Conservation (phyloP, 2,888 invertebrate species). For the Oxytorus armatus region DNA sequence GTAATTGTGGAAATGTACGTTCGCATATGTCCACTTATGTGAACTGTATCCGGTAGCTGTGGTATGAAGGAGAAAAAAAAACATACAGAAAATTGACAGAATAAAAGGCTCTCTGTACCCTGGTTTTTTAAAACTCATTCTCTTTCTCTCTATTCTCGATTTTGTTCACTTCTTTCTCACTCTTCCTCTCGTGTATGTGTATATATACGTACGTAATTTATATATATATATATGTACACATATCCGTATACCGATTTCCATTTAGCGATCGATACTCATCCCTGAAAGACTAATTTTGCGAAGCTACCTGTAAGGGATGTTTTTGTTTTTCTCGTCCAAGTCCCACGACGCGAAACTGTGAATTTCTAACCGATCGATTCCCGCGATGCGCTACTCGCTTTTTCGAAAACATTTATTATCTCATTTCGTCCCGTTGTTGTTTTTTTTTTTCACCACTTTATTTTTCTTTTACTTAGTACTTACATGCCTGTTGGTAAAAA, state of each 20-base stretch:
- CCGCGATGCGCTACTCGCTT: neutral
- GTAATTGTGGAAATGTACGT: slow-evolving; percentile 80
- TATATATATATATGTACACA: no score
- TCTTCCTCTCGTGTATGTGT: slow-evolving; percentile 47
- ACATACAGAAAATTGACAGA: slow-evolving; percentile 73
- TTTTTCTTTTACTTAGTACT: slow-evolving; percentile 6
- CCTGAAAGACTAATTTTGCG: slow-evolving; percentile 29
- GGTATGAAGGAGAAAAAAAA: slow-evolving; percentile 71
- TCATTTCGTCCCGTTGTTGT: neutral
- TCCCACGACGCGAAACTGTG: neutral
- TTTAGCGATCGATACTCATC: slow-evolving; percentile 50
- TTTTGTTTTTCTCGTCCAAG: neutral
- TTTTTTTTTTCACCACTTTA: no score
- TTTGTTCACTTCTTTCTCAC: slow-evolving; percentile 17
- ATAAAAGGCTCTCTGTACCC: slow-evolving; percentile 80
- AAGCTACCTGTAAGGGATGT: slow-evolving; percentile 9
- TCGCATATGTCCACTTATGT: slow-evolving; percentile 80
- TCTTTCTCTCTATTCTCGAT: slow-evolving; percentile 54
- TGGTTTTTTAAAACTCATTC: slow-evolving; percentile 68
- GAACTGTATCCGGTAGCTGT: slow-evolving; percentile 79
- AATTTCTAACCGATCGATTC: slow-evolving; percentile 10
- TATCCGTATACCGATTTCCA: no score
- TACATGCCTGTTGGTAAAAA: no score
- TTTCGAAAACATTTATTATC: neutral
- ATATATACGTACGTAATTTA: no score